phyloP scores from a whole-genome alignment of 2,888 invertebrate genomes.

The Temnothorax rugatulus region DNA sequence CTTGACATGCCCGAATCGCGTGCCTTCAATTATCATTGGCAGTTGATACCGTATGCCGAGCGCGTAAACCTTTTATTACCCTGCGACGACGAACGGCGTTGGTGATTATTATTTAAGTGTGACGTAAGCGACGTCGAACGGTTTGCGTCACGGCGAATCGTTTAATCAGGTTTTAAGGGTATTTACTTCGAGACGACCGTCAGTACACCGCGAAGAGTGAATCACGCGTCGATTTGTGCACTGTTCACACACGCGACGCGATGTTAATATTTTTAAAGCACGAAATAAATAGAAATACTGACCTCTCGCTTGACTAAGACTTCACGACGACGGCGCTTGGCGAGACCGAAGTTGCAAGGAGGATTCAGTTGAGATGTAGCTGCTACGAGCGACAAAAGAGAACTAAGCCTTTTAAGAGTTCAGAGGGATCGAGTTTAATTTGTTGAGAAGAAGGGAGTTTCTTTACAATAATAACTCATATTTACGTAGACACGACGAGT shows the following conservation, averaged over 20 bases:
- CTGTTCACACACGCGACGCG: background rate
- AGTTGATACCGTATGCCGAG: background rate
- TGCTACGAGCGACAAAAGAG: background rate
- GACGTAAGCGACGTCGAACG: slow-evolving; percentile 22
- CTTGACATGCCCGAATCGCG: background rate
- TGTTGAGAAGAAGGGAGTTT: background rate
- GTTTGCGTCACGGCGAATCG: slow-evolving; percentile 25
- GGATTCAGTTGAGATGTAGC: background rate
- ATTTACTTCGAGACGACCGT: background rate
- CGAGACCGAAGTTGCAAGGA: background rate
- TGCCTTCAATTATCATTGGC: slow-evolving; percentile 2
- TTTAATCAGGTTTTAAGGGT: slow-evolving; percentile 11
- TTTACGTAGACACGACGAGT: background rate
- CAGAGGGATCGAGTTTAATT: background rate
- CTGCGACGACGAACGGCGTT: background rate
- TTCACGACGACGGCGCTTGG: background rate
- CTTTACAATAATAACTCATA: background rate
- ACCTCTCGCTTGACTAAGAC: background rate
- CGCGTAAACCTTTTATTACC: slow-evolving; percentile 18
- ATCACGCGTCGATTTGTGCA: background rate
- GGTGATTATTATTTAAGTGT: slow-evolving; percentile 3
- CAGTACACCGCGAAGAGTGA: background rate
- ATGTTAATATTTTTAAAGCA: background rate
- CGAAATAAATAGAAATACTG: background rate
- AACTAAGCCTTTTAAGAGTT: background rate